Percentiles rank a stretch among this genome's conserved stretches.
phyloP scores from a whole-genome alignment of 2,888 invertebrate genomes.

The Mythimna vitellina region DNA sequence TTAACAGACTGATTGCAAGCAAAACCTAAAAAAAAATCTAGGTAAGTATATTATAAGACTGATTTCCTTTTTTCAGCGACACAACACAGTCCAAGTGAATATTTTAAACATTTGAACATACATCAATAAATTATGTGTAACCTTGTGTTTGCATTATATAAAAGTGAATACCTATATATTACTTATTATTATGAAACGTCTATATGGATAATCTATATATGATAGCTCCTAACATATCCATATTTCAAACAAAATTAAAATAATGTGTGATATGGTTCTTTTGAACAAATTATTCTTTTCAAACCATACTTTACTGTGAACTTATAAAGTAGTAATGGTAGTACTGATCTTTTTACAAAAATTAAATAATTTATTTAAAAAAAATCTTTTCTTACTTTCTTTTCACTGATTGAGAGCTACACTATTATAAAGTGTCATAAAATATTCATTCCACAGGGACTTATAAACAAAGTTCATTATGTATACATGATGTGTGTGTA shows the following conservation, averaged over 20 bases:
- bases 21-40: too few relatives aligned
- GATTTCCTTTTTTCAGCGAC: not conserved
- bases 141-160: too few relatives aligned
- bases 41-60: not conserved
- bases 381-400: too few relatives aligned
- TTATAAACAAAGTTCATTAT: too few relatives aligned
- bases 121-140: not conserved
- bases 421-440: not conserved
- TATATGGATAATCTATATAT: too few relatives aligned
- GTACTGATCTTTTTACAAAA: too few relatives aligned
- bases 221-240: not conserved
- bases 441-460: too few relatives aligned
- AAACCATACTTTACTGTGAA: not conserved
- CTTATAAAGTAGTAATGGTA: too few relatives aligned
- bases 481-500: too few relatives aligned
- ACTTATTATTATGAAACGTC: not conserved
- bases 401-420: not conserved
- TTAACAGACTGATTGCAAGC: too few relatives aligned
- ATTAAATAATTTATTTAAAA: too few relatives aligned
- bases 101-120: not conserved
- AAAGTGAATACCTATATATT: not conserved
- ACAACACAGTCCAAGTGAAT: not conserved
- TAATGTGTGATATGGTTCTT: too few relatives aligned
- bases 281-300: not conserved
- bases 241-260: not conserved